Evolutionary conservation across 1,140 invertebrate genomes (phyloP).

Genomic region (Campoletis sonorensis): DNA sequence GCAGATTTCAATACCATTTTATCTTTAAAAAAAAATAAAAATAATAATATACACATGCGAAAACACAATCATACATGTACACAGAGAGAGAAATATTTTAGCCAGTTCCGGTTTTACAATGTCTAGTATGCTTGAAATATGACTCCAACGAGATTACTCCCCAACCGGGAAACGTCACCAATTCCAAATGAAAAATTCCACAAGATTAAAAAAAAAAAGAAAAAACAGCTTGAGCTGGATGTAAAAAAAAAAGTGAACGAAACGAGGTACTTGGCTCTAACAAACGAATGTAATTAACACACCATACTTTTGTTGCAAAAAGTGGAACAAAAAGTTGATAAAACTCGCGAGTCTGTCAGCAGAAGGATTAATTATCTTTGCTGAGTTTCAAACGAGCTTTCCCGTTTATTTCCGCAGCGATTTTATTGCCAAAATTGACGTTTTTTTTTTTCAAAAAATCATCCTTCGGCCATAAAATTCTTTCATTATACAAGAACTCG

Average conservation of each 20-base stretch:
- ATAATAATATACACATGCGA: too few species aligned
- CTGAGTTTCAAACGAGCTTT: not conserved
- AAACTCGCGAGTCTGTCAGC: not conserved
- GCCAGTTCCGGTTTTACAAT: not conserved
- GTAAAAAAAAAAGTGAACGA: not conserved
- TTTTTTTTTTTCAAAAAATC: too few species aligned
- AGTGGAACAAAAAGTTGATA: not conserved
- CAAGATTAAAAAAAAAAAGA: not conserved
- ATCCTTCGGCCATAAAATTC: too few species aligned
- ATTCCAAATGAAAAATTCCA: slow-evolving; percentile 32
- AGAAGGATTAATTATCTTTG: slow-evolving; percentile 26
- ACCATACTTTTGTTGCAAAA: not conserved
- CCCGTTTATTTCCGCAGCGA: not conserved
- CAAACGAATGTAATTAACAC: slow-evolving; percentile 35
- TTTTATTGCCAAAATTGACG: not conserved
- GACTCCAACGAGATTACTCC: slow-evolving; percentile 11
- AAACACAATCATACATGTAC: too few species aligned
- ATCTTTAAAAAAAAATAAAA: too few species aligned
- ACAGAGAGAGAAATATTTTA: too few species aligned
- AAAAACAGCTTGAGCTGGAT: not conserved
- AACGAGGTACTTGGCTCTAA: not conserved
- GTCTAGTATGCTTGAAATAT: slow-evolving; percentile 22
- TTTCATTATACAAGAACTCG: too few species aligned
- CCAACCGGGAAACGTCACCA: not conserved
- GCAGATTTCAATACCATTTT: too few species aligned